Evolutionary conservation across 2,113 vertebrate species (phyloP).

Genomic region (Pycnonotus jocosus): DNA sequence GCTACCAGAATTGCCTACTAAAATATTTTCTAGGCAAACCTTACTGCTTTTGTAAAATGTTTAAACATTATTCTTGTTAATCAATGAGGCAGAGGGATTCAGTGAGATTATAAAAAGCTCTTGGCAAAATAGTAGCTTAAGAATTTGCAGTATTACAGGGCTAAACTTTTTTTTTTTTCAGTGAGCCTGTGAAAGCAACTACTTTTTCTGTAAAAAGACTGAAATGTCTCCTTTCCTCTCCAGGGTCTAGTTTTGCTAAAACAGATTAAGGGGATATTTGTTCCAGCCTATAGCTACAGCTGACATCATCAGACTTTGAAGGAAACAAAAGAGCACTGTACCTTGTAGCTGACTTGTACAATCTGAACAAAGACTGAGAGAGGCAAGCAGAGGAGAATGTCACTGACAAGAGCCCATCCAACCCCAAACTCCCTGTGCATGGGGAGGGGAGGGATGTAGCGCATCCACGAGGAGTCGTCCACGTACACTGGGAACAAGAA

Average conservation of each 20-base stretch:
- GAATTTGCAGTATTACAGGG: background rate
- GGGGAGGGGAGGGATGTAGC: slow-evolving; percentile 82
- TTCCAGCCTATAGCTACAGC: background rate
- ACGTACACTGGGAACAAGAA: slow-evolving; percentile 74
- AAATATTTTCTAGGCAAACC: background rate
- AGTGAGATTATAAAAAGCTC: background rate
- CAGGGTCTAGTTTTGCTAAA: background rate
- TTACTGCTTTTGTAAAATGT: background rate
- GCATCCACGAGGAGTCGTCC: slow-evolving; percentile 83
- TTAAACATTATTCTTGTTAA: background rate
- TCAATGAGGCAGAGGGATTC: background rate
- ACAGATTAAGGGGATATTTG: background rate
- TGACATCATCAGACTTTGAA: background rate
- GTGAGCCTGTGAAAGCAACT: background rate
- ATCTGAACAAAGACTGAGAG: slow-evolving; percentile 91
- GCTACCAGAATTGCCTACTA: background rate
- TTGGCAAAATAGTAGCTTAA: background rate
- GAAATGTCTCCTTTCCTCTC: background rate
- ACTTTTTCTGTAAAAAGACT: background rate
- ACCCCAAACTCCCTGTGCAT: slow-evolving; percentile 78
- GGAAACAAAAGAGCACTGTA: slow-evolving; percentile 27
- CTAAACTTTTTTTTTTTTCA: background rate
- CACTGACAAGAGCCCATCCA: slow-evolving; percentile 89
- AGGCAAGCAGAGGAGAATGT: slow-evolving; percentile 88
- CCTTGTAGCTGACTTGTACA: slow-evolving; percentile 92